phyloP scores from a whole-genome alignment of 1,140 invertebrate genomes.

The Homarus americanus region DNA sequence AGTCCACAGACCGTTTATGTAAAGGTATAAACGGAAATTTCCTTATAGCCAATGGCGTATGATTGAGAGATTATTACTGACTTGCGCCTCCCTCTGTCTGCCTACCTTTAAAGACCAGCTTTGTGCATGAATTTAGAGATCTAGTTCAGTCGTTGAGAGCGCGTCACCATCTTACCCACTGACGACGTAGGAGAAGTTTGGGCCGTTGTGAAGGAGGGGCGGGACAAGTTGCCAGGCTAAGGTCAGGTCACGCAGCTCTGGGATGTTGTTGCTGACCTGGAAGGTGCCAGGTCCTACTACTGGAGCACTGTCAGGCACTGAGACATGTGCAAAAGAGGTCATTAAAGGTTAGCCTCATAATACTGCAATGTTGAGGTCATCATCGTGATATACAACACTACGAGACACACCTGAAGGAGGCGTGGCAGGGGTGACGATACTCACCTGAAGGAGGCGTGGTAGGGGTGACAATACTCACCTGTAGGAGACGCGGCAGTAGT shows the following conservation, averaged over 20 bases:
- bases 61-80: no score
- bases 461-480: slow-evolving; percentile 1
- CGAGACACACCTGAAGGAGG: background rate
- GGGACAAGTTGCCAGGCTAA: slow-evolving; percentile 34
- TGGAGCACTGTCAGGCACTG: slow-evolving; percentile 9
- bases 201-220: slow-evolving; percentile 30
- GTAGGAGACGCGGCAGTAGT: background rate
- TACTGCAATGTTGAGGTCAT: background rate
- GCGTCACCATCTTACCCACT: no score
- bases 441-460: slow-evolving; percentile 10
- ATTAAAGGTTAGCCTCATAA: background rate
- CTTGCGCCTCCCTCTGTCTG: no score
- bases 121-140: no score
- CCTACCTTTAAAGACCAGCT: no score
- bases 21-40: no score
- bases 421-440: background rate
- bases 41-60: no score
- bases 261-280: background rate
- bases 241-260: slow-evolving; percentile 16
- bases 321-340: background rate
- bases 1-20: no score
- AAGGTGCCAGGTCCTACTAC: slow-evolving; percentile 32
- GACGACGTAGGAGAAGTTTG: slow-evolving; percentile 33
- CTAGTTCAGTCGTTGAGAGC: no score
- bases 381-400: background rate